Evolutionary conservation across 2,113 vertebrate species (phyloP).

Genomic region (Lasiurus cinereus): DNA sequence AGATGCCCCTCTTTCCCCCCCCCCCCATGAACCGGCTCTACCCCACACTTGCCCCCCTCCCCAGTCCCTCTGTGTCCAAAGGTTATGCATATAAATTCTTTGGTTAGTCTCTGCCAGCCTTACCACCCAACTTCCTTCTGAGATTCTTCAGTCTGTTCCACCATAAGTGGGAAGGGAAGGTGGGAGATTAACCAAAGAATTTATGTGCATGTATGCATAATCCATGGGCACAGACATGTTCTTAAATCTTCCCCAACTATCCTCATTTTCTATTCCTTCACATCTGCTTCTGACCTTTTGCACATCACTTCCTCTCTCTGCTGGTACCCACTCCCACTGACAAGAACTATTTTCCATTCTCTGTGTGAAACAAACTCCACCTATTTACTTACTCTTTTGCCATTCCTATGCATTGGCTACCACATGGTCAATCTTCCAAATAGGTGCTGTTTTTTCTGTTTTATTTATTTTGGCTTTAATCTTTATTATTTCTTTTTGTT

Average conservation of each 20-base stretch:
- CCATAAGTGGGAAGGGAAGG: too few relatives aligned
- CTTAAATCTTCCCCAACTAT: background rate
- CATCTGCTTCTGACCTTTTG: background rate
- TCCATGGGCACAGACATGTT: too few relatives aligned
- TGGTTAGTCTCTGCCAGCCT: too few relatives aligned
- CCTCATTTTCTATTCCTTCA: background rate
- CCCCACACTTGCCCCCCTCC: too few relatives aligned
- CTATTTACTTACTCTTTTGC: background rate
- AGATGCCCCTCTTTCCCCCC: too few relatives aligned
- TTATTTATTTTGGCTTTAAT: background rate
- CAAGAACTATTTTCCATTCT: background rate
- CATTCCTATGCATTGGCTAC: background rate
- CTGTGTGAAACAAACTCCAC: background rate
- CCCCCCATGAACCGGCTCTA: too few relatives aligned
- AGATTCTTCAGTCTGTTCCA: too few relatives aligned
- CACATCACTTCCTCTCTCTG: background rate
- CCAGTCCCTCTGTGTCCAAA: too few relatives aligned
- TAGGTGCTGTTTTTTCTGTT: background rate
- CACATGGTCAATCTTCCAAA: background rate
- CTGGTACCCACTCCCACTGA: background rate
- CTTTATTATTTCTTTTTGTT: background rate
- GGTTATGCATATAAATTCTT: too few relatives aligned
- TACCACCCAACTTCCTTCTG: too few relatives aligned
- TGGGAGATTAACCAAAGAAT: too few relatives aligned
- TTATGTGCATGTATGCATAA: too few relatives aligned